phyloP scores from a whole-genome alignment of 1,140 invertebrate species.

The Epicauta chinensis region DNA sequence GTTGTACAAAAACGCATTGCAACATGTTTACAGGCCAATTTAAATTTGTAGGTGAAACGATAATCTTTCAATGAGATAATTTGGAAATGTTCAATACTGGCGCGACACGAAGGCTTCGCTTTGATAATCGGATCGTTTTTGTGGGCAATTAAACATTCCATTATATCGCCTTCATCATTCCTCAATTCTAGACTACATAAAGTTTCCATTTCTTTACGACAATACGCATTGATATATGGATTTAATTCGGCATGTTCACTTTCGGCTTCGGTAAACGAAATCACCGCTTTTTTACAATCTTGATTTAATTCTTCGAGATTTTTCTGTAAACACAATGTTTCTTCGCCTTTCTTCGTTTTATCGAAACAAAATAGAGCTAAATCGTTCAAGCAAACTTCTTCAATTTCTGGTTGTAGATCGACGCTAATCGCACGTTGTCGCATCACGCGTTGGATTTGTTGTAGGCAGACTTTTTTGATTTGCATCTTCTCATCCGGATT shows the following conservation, averaged over 20 bases:
- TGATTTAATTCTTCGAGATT: slow-evolving; percentile 65
- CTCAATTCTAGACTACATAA: slow-evolving; percentile 69
- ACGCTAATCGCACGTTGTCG: slow-evolving; percentile 84
- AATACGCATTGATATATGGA: slow-evolving; percentile 74
- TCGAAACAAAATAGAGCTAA: slow-evolving; percentile 77
- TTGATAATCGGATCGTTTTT: slow-evolving; percentile 80
- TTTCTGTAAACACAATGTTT: slow-evolving; percentile 89
- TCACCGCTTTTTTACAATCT: slow-evolving; percentile 36
- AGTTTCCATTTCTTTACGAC: slow-evolving; percentile 73
- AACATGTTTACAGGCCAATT: slow-evolving; percentile 78
- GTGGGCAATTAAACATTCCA: slow-evolving; percentile 89
- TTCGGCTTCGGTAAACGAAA: slow-evolving; percentile 87
- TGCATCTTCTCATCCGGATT: slow-evolving; percentile 7
- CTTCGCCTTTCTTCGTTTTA: slow-evolving; percentile 76
- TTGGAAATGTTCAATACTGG: slow-evolving; percentile 92
- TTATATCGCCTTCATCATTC: slow-evolving; percentile 75
- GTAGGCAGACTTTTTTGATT: slow-evolving; percentile 52
- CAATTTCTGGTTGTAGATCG: slow-evolving; percentile 89
- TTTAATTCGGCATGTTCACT: slow-evolving; percentile 81
- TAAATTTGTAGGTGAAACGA: slow-evolving; percentile 90
- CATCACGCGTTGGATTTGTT: slow-evolving; percentile 88
- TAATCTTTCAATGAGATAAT: slow-evolving; percentile 90
- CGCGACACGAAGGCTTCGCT: slow-evolving; percentile 76
- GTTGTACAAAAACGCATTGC: slow-evolving; percentile 74
- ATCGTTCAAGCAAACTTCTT: slow-evolving; percentile 82